Base-by-base conservation (phyloP, 2,888 invertebrate species). In the Hipparchia semele region DNA sequence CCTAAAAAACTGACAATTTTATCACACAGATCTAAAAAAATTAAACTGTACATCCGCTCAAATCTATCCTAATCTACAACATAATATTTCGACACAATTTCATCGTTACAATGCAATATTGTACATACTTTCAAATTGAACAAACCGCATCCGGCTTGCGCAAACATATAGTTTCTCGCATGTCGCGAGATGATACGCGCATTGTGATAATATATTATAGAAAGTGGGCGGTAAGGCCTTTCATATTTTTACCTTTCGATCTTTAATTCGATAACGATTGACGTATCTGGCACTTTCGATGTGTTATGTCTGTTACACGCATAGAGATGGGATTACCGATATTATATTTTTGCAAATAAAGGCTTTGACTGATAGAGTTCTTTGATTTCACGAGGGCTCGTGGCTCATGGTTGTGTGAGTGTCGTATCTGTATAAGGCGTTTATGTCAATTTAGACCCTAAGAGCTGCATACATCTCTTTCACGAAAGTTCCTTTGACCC, bases 101-200 rank as follows among this genome's bases (percentile, higher is more conserved):
- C 58, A 64, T 23, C 58, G 46, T 76, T 73, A 75, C 69, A 33
- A 65, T 75, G 72, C 68, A 77, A 75, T 75, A 75, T 71, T 74
- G 72, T 74, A 60, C 39, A 10, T 58, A 76, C 76, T 77, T 78
- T 78, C 77, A 72, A 77, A 73, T 74, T 73, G 68, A 62, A 72
- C 73, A 70, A 71, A 71, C 73, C 82, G 78, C 83, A 86, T 89
- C 89, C 88, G 90, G 89, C 82, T 89, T 89, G 87, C 87, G 87
- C 86, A 89, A 89, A 74, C 64, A 64, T 13, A 49, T 49, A 33
- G 33, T 53, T 10, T 6, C 65, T 65, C 78, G 75, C 73, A 74
- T 75, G 76, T 76, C 77, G 75, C 75, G 75, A 73, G 77, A 78
- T 78, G 75, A 77, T 77, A 76, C 70, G 76, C 72, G 51, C 72